phyloP scores from a whole-genome alignment of 2,113 vertebrate species.

The Anser cygnoides region DNA sequence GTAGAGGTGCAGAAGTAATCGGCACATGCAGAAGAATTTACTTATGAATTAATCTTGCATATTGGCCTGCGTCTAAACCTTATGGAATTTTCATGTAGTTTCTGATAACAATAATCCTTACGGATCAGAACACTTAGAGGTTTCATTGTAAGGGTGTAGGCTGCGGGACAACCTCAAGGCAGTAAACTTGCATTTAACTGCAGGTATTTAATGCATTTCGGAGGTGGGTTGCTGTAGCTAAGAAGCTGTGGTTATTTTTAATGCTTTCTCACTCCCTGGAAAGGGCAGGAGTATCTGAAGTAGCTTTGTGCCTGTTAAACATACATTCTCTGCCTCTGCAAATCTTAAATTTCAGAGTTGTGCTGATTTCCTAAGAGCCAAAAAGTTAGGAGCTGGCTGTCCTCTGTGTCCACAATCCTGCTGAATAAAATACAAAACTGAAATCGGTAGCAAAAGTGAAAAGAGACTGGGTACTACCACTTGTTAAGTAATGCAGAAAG shows the following conservation, averaged over 20 bases:
- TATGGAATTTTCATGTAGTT: background rate
- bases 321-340: accelerated
- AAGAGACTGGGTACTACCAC: background rate
- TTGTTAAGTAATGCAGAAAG: background rate
- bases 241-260: background rate
- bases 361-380: background rate
- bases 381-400: background rate
- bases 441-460: background rate
- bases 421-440: background rate
- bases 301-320: background rate
- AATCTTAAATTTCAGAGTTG: accelerated
- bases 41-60: background rate
- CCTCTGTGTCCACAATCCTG: background rate
- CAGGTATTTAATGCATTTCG: background rate
- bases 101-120: background rate
- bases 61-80: background rate
- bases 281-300: background rate
- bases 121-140: background rate
- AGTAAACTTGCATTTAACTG: accelerated
- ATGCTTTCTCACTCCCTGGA: background rate
- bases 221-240: background rate
- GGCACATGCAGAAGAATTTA: background rate
- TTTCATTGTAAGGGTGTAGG: background rate
- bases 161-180: background rate
- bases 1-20: background rate